Evolutionary conservation across 2,888 invertebrate species (phyloP).

Genomic region (Machimus rusticus): DNA sequence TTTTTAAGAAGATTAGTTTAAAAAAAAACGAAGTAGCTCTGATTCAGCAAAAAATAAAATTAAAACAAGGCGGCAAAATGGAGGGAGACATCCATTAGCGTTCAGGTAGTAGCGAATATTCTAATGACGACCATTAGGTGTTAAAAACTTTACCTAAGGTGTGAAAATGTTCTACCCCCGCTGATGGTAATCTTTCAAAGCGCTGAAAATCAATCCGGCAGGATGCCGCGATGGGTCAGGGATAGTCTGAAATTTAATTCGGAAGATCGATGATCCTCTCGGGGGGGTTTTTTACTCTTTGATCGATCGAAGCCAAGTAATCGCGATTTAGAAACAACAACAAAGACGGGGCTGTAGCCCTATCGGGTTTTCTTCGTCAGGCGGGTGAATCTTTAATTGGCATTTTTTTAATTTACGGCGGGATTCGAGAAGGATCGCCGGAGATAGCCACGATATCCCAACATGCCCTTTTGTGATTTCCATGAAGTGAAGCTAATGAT

Average conservation of each 20-base stretch:
- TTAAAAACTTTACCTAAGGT: conserved; percentile 32
- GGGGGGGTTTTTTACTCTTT: conserved; percentile 3
- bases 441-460: conserved; percentile 13
- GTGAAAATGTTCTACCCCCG: conserved; percentile 25
- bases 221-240: background rate
- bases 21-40: background rate
- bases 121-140: conserved; percentile 27
- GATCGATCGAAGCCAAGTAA: conserved; percentile 28
- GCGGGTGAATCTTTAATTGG: conserved; percentile 28
- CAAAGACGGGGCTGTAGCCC: background rate
- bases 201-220: conserved; percentile 9
- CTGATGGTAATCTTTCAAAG: conserved; percentile 27
- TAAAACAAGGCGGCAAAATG: background rate
- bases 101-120: conserved; percentile 30
- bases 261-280: conserved; percentile 37
- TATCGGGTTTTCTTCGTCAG: conserved; percentile 1
- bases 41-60: background rate
- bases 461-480: conserved; percentile 8
- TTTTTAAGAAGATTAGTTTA: background rate
- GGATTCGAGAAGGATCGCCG: background rate
- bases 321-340: conserved; percentile 31
- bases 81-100: conserved; percentile 24
- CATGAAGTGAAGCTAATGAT: conserved; percentile 42
- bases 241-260: background rate
- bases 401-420: conserved; percentile 36